These are phyloP conservation scores for Danio kyathit DNA, from an alignment of 2,797 vertebrate species.

Conservation along the genomic window DNA sequence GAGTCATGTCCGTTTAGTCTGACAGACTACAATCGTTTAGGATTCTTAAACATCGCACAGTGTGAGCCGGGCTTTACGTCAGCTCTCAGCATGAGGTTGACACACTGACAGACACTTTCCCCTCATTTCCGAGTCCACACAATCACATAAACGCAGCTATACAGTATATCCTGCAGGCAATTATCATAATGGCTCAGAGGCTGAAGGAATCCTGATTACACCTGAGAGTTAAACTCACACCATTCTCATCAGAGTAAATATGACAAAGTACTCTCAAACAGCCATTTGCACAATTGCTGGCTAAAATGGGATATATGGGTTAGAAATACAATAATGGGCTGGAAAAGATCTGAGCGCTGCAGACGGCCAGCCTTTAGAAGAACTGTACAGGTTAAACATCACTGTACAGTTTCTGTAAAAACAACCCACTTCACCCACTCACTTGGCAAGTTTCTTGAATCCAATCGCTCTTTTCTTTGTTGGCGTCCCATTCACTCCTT, in stretches of 20 bases:
- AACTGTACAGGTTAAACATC: no score
- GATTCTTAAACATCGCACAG: no score
- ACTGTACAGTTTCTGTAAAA: no score
- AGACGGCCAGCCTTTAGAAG: neutral
- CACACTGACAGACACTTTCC: constrained; percentile 9
- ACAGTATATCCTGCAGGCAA: constrained; percentile 71
- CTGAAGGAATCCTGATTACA: constrained; percentile 40
- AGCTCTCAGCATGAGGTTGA: constrained; percentile 9
- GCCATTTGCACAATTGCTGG: no score
- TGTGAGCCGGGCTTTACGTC: no score
- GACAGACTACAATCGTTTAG: no score
- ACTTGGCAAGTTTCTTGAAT: constrained; percentile 99
- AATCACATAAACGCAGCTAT: constrained; percentile 72
- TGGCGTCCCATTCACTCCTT: constrained; percentile 94
- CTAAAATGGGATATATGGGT: no score
- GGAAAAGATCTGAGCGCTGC: neutral
- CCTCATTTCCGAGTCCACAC: constrained; percentile 40
- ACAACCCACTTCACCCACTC: constrained; percentile 67
- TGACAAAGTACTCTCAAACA: no score
- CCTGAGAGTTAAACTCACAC: neutral
- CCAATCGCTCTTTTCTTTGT: constrained; percentile 97
- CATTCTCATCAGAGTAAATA: neutral
- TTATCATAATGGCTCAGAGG: constrained; percentile 71
- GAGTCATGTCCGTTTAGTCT: no score
- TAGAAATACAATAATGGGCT: no score